Conservation (phyloP, 2,113 vertebrate species). For the Vireo altiloquus region DNA sequence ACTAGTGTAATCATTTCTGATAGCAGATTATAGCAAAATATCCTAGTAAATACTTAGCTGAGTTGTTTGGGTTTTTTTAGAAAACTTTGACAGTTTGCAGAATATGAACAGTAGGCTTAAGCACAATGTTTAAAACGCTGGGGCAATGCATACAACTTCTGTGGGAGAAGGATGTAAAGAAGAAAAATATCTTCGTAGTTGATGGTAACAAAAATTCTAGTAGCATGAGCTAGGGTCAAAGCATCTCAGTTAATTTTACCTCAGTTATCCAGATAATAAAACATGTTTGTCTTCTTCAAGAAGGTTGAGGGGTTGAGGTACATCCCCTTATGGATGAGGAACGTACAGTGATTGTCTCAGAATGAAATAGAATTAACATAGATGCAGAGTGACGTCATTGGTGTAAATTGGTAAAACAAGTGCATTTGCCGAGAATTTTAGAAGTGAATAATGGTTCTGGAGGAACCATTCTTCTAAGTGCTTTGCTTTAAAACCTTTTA, state of each 20-base stretch:
- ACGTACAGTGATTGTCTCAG: background rate
- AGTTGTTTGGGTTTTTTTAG: background rate
- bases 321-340: background rate
- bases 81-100: background rate
- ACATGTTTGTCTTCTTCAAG: background rate
- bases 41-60: background rate
- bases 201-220: background rate
- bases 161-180: background rate
- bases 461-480: background rate
- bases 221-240: background rate
- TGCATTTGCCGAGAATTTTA: background rate
- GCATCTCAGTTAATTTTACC: background rate
- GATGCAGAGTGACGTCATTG: background rate
- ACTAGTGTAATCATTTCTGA: background rate
- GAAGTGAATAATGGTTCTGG: background rate
- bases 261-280: background rate
- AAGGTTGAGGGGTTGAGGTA: background rate
- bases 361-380: background rate
- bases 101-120: background rate
- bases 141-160: background rate
- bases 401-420: constrained; percentile 23
- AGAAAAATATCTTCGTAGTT: background rate
- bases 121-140: background rate
- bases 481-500: background rate
- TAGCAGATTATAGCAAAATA: background rate